A percentile compares a stretch with the other conserved stretches of the same genome.
phyloP scores from a whole-genome alignment of 2,888 invertebrate species.

The Stratiomys singularior region DNA sequence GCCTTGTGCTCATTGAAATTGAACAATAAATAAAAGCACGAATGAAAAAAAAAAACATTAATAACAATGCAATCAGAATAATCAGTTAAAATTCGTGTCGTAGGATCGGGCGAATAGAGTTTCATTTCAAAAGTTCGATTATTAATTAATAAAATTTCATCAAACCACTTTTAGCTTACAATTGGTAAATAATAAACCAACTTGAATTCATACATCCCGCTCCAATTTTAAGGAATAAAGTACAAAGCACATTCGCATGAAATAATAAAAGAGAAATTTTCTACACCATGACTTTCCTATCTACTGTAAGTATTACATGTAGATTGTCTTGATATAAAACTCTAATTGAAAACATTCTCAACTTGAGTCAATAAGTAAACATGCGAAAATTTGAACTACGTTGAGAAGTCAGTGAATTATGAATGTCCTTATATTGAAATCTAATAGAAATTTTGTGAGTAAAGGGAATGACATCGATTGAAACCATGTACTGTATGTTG shows the following conservation, averaged over 20 bases:
- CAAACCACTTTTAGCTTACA: too few species aligned
- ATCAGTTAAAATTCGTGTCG: too few species aligned
- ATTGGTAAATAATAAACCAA: too few species aligned
- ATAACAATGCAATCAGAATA: too few species aligned
- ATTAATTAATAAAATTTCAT: too few species aligned
- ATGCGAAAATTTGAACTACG: neutral
- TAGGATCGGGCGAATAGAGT: too few species aligned
- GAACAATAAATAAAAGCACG: neutral
- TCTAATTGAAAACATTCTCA: neutral
- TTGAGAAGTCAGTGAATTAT: neutral
- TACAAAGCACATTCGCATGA: constrained; percentile 36
- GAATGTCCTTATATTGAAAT: neutral
- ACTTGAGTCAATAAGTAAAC: too few species aligned
- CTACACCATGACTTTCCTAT: neutral
- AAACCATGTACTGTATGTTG: neutral
- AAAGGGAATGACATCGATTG: neutral
- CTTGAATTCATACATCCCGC: too few species aligned
- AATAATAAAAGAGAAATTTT: neutral
- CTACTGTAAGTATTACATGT: neutral
- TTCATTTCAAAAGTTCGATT: too few species aligned
- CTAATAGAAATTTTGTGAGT: neutral
- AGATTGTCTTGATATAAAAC: neutral
- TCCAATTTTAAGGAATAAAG: neutral
- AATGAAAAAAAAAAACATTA: too few species aligned
- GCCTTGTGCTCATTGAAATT: constrained; percentile 8